phyloP scores from a whole-genome alignment of 2,113 vertebrate species.

The Oostethus manadensis region DNA sequence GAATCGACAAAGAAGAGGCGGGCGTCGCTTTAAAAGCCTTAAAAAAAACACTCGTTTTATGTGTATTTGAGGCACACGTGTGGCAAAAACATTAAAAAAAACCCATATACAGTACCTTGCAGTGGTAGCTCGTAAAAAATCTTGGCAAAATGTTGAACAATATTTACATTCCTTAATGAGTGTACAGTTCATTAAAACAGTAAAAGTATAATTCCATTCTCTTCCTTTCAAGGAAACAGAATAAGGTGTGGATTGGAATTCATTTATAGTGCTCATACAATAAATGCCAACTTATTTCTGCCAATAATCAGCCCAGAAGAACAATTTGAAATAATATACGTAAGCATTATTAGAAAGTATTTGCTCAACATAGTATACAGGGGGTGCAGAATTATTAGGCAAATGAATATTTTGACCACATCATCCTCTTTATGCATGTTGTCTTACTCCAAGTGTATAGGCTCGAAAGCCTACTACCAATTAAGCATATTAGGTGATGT shows the following conservation, averaged over 20 bases:
- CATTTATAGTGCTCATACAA: not conserved
- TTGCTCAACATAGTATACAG: no score
- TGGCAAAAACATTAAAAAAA: conserved; percentile 35
- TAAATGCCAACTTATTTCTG: not conserved
- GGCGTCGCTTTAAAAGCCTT: no score
- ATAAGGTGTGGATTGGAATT: not conserved
- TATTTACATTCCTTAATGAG: conserved; percentile 58
- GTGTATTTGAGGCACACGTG: conserved; percentile 54
- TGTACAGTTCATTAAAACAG: conserved; percentile 34
- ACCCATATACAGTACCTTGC: conserved; percentile 50
- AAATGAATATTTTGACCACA: no score
- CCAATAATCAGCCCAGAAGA: no score
- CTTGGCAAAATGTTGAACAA: conserved; percentile 22
- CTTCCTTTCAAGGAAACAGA: not conserved
- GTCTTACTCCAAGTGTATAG: no score
- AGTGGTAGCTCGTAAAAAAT: conserved; percentile 46
- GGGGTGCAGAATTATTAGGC: no score
- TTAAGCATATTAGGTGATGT: no score
- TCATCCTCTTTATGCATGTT: no score
- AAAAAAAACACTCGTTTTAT: conserved; percentile 15
- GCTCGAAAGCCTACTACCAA: no score
- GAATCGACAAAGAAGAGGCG: no score
- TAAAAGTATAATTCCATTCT: conserved; percentile 29
- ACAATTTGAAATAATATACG: no score
- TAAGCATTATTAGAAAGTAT: no score